phyloP scores from a whole-genome alignment of 2,113 vertebrate genomes.

The Cynopterus brachyotis region DNA sequence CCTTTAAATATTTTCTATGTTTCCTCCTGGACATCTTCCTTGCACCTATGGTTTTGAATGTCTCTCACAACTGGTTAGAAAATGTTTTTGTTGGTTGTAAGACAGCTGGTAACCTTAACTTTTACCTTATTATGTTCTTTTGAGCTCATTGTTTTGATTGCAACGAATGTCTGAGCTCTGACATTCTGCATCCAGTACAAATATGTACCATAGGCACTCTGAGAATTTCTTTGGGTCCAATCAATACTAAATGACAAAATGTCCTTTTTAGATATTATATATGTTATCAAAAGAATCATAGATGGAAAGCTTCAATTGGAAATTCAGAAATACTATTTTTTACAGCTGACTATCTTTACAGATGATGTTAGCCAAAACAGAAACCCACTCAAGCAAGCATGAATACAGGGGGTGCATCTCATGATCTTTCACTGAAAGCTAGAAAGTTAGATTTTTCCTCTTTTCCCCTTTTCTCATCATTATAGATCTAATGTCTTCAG shows the following conservation, averaged over 20 bases:
- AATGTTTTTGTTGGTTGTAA: slow-evolving; percentile 10
- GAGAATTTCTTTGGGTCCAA: not conserved
- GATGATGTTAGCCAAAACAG: not conserved
- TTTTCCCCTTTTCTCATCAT: not conserved
- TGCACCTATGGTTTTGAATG: slow-evolving; percentile 16
- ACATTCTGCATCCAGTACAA: not conserved
- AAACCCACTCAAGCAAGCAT: not conserved
- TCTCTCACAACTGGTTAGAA: not conserved
- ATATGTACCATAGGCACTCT: not conserved
- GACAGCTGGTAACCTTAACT: not conserved
- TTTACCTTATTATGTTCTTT: not conserved
- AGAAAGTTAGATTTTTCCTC: not conserved
- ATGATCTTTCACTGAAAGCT: not conserved
- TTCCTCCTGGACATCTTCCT: slow-evolving; percentile 18
- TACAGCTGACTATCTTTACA: not conserved
- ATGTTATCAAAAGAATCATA: not conserved
- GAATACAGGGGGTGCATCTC: not conserved
- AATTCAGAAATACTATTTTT: not conserved
- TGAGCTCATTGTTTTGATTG: slow-evolving; percentile 44
- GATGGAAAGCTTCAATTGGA: not conserved
- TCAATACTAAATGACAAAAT: not conserved
- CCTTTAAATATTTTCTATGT: not conserved
- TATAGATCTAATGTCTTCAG: not conserved
- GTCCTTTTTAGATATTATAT: not conserved
- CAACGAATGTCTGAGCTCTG: not conserved